Evolutionary conservation across 2,797 vertebrate species (phyloP).

Genomic region (Lepilemur septentrionalis): DNA sequence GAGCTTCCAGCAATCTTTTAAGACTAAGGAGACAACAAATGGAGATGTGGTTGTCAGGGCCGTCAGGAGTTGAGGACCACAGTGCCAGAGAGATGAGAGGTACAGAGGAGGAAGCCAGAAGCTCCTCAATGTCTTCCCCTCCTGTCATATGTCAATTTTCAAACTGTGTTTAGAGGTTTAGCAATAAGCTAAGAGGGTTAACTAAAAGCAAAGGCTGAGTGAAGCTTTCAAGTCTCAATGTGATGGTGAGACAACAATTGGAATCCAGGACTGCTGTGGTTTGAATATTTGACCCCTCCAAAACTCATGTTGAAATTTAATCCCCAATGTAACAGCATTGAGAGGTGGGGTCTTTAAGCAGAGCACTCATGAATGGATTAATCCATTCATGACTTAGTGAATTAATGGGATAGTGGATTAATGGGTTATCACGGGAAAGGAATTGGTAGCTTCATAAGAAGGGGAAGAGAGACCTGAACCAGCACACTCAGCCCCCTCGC

Average conservation of each 20-base stretch:
- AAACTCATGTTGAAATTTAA: not conserved
- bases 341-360: not conserved
- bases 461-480: not conserved
- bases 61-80: not conserved
- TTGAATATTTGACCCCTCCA: not conserved
- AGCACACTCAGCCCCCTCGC: not conserved
- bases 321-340: not conserved
- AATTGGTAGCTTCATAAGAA: not conserved
- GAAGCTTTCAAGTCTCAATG: not conserved
- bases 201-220: not conserved
- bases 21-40: not conserved
- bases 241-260: not conserved
- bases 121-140: not conserved
- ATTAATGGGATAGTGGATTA: not conserved
- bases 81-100: not conserved
- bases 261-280: not conserved
- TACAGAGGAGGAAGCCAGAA: fast-evolving
- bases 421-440: not conserved
- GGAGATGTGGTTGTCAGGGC: not conserved
- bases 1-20: not conserved
- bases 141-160: not conserved
- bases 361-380: not conserved
- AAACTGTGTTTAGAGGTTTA: not conserved
- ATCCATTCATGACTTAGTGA: not conserved
- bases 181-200: not conserved